These are phyloP conservation scores for Archips xylosteana DNA, from an alignment of 2,888 invertebrate genomes.

Conservation along the genomic window DNA sequence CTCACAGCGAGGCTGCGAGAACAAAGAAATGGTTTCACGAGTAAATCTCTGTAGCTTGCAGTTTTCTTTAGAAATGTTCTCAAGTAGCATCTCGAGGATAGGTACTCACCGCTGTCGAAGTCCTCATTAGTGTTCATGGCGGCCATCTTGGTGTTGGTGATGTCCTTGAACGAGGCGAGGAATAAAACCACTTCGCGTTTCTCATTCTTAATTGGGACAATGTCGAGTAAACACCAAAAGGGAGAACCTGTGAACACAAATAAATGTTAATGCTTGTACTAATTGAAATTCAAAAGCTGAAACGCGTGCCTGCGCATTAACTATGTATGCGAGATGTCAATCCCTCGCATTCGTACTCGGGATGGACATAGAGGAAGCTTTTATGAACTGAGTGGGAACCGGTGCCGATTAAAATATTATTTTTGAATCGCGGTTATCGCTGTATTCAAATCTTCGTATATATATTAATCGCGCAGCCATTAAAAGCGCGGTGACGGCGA, in stretches of 20 bases:
- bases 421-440: slow-evolving; percentile 1
- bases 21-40: slow-evolving; percentile 50
- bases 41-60: slow-evolving; percentile 52
- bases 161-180: slow-evolving; percentile 98
- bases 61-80: slow-evolving; percentile 55
- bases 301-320: slow-evolving; percentile 46
- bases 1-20: slow-evolving; percentile 51
- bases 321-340: slow-evolving; percentile 49
- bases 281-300: slow-evolving; percentile 50
- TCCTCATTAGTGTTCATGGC: slow-evolving; percentile 94
- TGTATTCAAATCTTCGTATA: slow-evolving; percentile 9
- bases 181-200: slow-evolving; percentile 98
- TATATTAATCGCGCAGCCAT: slow-evolving; percentile 19
- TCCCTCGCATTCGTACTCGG: slow-evolving; percentile 36
- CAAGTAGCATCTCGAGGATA: slow-evolving; percentile 53
- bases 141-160: slow-evolving; percentile 96
- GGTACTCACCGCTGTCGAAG: slow-evolving; percentile 93
- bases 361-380: neutral
- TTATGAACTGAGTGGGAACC: neutral
- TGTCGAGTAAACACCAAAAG: slow-evolving; percentile 98
- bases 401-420: slow-evolving; percentile 1
- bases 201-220: slow-evolving; percentile 99
- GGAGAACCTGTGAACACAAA: slow-evolving; percentile 89
- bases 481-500: slow-evolving; percentile 57
- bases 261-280: slow-evolving; percentile 49